Evolutionary conservation across 2,888 invertebrate species (phyloP), one percentile per base, ranked within the genome.

Genomic region (Meiosimyza decipiens): DNA sequence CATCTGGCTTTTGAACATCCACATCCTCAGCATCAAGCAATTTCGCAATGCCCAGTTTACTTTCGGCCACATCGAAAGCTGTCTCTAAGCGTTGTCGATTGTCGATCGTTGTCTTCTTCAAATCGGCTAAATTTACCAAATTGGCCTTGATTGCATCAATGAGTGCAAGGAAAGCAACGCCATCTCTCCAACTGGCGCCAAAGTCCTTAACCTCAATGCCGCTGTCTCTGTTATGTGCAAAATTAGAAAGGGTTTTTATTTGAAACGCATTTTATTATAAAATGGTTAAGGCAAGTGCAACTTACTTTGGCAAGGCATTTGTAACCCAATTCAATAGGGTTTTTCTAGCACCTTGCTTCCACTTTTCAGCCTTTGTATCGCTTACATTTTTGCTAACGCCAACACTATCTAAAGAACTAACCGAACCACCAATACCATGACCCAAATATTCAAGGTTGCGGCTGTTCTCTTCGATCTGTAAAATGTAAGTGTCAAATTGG

Each of bases 1-100:
- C 98, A 87, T 98, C 98, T 6, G 98, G 98, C 85, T 95, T 95
- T 47, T 95, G 93, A 40, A 97, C 97, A 86, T 98, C 97, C 67
- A 97, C 97, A 87, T 97, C 97, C 88, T 98, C 98, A 5, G 98
- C 95, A 86, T 98, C 98, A 71, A 98, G 88, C 13, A 98, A 89
- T 80, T 95, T 91, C 28, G 97, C 94, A 81, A 98, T 97, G 74
- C 97, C 98, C 54, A 98, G 89, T 83, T 97, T 94, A 71, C 89
- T 90, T 88, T 98, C 97, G 28, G 98, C 98, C 49, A 97, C 93
- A 83, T 94, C 93, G 88, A 98, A 98, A 62, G 98, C 98, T 50
- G 95, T 95, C 85, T 97, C 95, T 77, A 98, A 89, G 76, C 98
- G 92, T 77, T 92, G 91, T 79, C 92, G 89, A 86, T 98, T 97